Evolutionary conservation across 2,113 vertebrate species (phyloP).

Genomic region (Electrona antarctica): DNA sequence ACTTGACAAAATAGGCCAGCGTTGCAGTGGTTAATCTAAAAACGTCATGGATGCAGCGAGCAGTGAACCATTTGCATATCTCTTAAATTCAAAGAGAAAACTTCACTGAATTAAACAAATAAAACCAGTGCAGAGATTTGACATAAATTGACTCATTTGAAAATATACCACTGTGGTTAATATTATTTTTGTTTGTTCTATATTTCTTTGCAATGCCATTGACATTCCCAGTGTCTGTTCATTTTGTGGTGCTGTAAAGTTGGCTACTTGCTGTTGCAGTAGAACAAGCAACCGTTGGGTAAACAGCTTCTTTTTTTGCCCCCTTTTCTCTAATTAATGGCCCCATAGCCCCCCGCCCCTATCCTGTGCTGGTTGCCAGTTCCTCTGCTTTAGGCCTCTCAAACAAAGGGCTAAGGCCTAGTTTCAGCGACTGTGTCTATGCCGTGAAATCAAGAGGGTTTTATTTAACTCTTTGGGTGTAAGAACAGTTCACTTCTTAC

Average conservation of each 20-base stretch:
- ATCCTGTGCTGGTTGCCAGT: constrained; percentile 64
- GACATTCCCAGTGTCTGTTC: not conserved
- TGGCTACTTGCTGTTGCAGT: constrained; percentile 2
- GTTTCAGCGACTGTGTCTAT: constrained; percentile 75
- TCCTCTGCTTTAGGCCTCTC: constrained; percentile 80
- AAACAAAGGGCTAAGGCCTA: constrained; percentile 84
- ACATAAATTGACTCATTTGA: too few relatives aligned
- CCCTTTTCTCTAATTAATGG: constrained; percentile 14
- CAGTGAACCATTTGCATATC: too few relatives aligned
- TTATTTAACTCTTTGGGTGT: too few relatives aligned
- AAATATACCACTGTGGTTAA: too few relatives aligned
- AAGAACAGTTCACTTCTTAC: too few relatives aligned
- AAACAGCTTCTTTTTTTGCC: constrained; percentile 11
- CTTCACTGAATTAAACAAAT: too few relatives aligned
- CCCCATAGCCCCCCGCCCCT: not conserved
- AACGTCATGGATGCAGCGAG: too few relatives aligned
- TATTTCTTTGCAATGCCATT: not conserved
- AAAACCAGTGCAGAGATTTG: too few relatives aligned
- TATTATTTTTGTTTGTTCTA: not conserved
- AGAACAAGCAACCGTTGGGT: constrained; percentile 30
- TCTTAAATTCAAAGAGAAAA: too few relatives aligned
- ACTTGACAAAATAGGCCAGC: too few relatives aligned
- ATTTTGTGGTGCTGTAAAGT: not conserved
- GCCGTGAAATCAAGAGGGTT: constrained; percentile 27
- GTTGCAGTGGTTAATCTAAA: too few relatives aligned